Evolutionary conservation across 2,888 invertebrate species (phyloP).

Genomic region (Acleris holmiana): DNA sequence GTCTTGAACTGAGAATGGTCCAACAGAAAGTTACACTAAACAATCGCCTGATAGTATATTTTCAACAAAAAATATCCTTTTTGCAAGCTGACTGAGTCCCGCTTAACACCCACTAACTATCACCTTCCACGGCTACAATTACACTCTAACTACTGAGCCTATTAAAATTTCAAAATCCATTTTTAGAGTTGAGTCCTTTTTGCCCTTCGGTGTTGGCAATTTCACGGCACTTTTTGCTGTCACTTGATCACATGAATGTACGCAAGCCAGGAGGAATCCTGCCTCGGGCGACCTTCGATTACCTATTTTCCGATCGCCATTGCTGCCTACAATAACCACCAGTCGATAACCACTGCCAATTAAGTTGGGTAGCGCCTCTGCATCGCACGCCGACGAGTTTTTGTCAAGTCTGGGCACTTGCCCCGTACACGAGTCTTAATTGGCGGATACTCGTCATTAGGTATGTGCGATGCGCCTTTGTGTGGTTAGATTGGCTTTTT

Average conservation of each 20-base stretch:
- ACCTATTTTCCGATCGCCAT: constrained; percentile 55
- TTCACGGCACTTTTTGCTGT: constrained; percentile 56
- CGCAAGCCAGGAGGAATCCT: constrained; percentile 46
- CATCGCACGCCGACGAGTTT: constrained; percentile 70
- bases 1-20: no score
- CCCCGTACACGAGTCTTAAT: constrained; percentile 64
- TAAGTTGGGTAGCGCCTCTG: constrained; percentile 81
- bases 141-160: constrained; percentile 42
- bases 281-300: constrained; percentile 62
- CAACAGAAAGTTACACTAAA: no score
- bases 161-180: constrained; percentile 65
- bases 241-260: constrained; percentile 44
- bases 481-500: constrained; percentile 45
- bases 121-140: constrained; percentile 46
- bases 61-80: constrained; percentile 1
- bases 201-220: constrained; percentile 45
- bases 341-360: constrained; percentile 73
- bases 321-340: constrained; percentile 62
- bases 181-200: constrained; percentile 56
- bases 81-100: neutral
- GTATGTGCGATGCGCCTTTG: constrained; percentile 56
- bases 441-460: constrained; percentile 79
- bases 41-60: neutral
- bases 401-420: constrained; percentile 58
- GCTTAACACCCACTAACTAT: constrained; percentile 40